Percentiles rank a stretch among this genome's conserved stretches.
phyloP scores from a whole-genome alignment of 2,888 invertebrate genomes.

The Thereva nobilitata region DNA sequence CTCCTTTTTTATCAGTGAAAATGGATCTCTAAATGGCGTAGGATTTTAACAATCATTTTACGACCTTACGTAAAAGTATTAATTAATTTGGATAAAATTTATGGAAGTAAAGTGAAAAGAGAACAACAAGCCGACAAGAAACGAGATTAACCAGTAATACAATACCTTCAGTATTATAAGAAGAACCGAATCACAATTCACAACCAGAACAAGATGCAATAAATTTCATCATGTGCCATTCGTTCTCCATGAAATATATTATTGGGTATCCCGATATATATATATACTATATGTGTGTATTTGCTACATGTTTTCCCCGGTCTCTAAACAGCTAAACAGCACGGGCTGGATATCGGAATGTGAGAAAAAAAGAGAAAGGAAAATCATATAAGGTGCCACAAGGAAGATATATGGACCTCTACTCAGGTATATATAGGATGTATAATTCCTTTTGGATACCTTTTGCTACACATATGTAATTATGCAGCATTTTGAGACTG shows the following conservation, averaged over 20 bases:
- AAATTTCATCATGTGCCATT: conserved; percentile 41
- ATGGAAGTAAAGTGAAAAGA: conserved; percentile 23
- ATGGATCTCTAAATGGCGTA: background rate
- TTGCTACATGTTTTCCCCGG: too few relatives aligned
- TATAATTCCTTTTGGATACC: conserved; percentile 9
- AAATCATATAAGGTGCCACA: conserved; percentile 38
- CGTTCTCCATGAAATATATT: conserved; percentile 40
- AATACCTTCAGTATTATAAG: background rate
- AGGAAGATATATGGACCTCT: conserved; percentile 40
- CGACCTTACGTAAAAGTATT: conserved; percentile 30
- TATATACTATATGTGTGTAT: background rate
- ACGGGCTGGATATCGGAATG: conserved; percentile 4
- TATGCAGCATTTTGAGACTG: conserved; percentile 37
- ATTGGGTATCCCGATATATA: conserved; percentile 25
- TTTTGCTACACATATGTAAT: conserved; percentile 37
- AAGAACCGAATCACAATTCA: background rate
- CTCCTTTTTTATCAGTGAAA: background rate
- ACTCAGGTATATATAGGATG: conserved; percentile 13
- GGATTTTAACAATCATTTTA: conserved; percentile 17
- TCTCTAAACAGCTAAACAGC: conserved; percentile 4
- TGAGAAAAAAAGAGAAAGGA: conserved; percentile 1
- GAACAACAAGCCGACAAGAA: conserved; percentile 2
- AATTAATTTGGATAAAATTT: conserved; percentile 34
- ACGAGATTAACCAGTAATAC: background rate
- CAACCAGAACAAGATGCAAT: conserved; percentile 27